These are phyloP conservation scores for Myopa testacea DNA, from an alignment of 2,888 invertebrate species.

Conservation along the genomic window DNA sequence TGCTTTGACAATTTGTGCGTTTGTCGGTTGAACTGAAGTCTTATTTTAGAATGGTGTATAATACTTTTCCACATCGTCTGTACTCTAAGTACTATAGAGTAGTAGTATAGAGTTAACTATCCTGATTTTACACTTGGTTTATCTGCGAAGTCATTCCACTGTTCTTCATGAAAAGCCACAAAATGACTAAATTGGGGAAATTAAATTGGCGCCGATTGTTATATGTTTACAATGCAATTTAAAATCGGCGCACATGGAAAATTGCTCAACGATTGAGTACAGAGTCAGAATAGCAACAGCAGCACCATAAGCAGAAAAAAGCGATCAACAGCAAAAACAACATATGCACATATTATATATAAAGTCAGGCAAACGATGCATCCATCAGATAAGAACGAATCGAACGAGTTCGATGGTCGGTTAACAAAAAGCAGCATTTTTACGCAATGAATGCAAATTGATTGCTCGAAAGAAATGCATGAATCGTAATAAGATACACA, in stretches of 20 bases:
- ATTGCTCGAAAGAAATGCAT: neutral
- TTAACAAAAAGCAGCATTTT: slow-evolving; percentile 22
- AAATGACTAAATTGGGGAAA: slow-evolving; percentile 25
- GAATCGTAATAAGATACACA: slow-evolving; percentile 11
- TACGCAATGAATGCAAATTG: slow-evolving; percentile 13
- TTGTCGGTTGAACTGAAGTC: neutral
- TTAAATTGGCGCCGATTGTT: slow-evolving; percentile 33
- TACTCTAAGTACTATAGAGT: too few species aligned
- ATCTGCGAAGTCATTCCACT: slow-evolving; percentile 1
- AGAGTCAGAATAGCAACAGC: neutral
- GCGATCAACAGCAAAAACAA: too few species aligned
- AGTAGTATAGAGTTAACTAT: too few species aligned
- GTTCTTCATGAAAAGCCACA: slow-evolving; percentile 11
- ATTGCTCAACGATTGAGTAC: neutral
- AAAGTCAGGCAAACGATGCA: neutral
- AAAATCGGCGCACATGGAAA: slow-evolving; percentile 18
- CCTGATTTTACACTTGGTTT: too few species aligned
- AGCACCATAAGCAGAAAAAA: neutral
- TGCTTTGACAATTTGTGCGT: neutral
- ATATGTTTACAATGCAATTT: slow-evolving; percentile 4
- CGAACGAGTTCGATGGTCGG: neutral
- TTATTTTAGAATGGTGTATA: too few species aligned
- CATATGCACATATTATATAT: too few species aligned
- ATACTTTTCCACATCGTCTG: neutral
- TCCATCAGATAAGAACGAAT: slow-evolving; percentile 16